These are phyloP conservation scores for Spialia ferax DNA, from an alignment of 2,888 invertebrate species.

Conservation along the genomic window DNA sequence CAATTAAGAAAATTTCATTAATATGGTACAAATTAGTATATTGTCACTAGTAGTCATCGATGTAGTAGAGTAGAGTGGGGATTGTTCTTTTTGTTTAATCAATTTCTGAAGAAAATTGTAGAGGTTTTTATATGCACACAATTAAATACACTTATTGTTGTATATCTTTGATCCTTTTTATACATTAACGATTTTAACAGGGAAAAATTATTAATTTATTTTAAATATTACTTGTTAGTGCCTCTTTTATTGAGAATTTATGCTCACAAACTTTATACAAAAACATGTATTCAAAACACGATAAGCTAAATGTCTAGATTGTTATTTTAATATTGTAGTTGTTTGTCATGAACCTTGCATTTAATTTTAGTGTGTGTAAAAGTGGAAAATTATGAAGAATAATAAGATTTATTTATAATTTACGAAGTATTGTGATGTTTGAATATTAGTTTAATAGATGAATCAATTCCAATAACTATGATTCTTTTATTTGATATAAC, in stretches of 20 bases:
- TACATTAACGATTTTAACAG: too few relatives aligned
- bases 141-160: slow-evolving; percentile 44
- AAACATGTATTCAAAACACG: neutral
- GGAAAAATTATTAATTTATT: too few relatives aligned
- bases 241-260: slow-evolving; percentile 38
- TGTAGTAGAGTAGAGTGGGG: too few relatives aligned
- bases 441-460: slow-evolving; percentile 47
- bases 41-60: slow-evolving; percentile 49
- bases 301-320: neutral
- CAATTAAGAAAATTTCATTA: slow-evolving; percentile 62
- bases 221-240: slow-evolving; percentile 32
- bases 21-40: slow-evolving; percentile 80
- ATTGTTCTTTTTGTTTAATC: slow-evolving; percentile 7
- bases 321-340: slow-evolving; percentile 44
- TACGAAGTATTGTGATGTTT: slow-evolving; percentile 53
- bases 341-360: slow-evolving; percentile 78
- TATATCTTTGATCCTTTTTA: slow-evolving; percentile 18
- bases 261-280: too few relatives aligned
- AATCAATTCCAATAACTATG: slow-evolving; percentile 14
- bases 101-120: slow-evolving; percentile 1
- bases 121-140: slow-evolving; percentile 44
- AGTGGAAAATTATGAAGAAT: slow-evolving; percentile 52
- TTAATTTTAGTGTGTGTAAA: slow-evolving; percentile 58
- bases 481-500: slow-evolving; percentile 10
- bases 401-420: slow-evolving; percentile 60